phyloP scores from a whole-genome alignment of 2,888 invertebrate species.

The Iphiclides podalirius region DNA sequence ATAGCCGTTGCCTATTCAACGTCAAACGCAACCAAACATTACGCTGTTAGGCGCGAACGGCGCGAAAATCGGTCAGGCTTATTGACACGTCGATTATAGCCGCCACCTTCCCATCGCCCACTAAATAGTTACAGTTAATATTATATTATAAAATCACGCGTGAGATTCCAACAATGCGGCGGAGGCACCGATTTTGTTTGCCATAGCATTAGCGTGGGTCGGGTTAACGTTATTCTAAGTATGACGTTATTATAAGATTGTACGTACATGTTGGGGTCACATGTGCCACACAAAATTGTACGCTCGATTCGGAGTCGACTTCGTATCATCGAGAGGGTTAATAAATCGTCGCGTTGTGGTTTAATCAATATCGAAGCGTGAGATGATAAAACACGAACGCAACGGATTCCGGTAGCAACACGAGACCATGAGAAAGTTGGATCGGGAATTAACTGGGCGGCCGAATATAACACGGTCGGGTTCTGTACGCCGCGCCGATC shows the following conservation, averaged over 20 bases:
- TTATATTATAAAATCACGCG: constrained; percentile 76
- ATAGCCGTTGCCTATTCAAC: not conserved
- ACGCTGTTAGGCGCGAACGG: constrained; percentile 40
- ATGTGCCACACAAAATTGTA: no score
- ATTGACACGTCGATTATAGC: constrained; percentile 50
- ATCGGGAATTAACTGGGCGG: constrained; percentile 52
- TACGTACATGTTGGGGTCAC: no score
- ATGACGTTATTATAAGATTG: no score
- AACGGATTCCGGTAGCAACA: constrained; percentile 72
- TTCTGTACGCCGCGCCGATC: no score
- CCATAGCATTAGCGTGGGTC: constrained; percentile 51
- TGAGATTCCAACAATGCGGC: constrained; percentile 47
- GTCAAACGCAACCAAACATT: constrained; percentile 17
- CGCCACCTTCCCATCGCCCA: constrained; percentile 46
- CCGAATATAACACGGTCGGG: constrained; percentile 38
- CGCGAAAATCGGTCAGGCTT: constrained; percentile 60
- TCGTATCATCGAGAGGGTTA: constrained; percentile 49
- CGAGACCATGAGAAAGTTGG: constrained; percentile 71
- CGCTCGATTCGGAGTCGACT: constrained; percentile 43
- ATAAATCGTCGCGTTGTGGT: constrained; percentile 53
- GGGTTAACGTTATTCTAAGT: constrained; percentile 65
- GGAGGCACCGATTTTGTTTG: constrained; percentile 58
- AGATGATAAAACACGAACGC: constrained; percentile 43
- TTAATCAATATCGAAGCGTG: no score
- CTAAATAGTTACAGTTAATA: constrained; percentile 67